A percentile compares a stretch with the other conserved stretches of the same genome.
These are phyloP conservation scores for Erebia epiphron DNA, from an alignment of 2,888 invertebrate species.

Conservation along the genomic window DNA sequence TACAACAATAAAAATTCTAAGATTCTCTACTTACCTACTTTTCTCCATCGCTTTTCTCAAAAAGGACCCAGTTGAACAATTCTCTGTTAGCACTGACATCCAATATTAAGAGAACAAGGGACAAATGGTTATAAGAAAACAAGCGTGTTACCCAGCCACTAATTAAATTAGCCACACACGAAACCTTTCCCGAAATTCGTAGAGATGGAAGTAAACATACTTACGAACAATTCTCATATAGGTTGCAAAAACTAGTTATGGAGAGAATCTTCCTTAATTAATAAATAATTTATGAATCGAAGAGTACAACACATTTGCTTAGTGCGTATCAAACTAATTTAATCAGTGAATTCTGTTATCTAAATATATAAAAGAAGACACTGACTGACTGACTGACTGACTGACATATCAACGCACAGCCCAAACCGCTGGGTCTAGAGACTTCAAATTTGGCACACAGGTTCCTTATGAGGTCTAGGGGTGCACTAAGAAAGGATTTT, in stretches of 20 bases:
- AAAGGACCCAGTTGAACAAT: slow-evolving; percentile 6
- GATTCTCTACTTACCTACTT: neutral
- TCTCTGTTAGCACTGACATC: slow-evolving; percentile 6
- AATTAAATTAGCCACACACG: slow-evolving; percentile 18
- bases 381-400: no score
- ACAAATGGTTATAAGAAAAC: slow-evolving; percentile 15
- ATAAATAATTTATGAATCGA: neutral
- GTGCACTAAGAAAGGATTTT: no score
- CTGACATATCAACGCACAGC: no score
- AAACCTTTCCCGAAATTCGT: slow-evolving; percentile 7
- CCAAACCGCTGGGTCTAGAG: no score
- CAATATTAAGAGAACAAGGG: slow-evolving; percentile 19
- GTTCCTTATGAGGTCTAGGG: no score
- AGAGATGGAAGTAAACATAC: slow-evolving; percentile 8
- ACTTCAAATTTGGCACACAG: no score
- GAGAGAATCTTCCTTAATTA: neutral
- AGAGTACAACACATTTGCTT: neutral
- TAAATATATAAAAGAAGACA: no score
- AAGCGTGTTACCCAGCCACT: slow-evolving; percentile 2
- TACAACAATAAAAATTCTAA: no score
- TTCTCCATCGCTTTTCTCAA: neutral
- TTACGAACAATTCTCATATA: neutral
- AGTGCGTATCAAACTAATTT: neutral
- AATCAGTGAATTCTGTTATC: neutral
- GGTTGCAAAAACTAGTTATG: slow-evolving; percentile 1